These are phyloP conservation scores for Acanthosepion lycidas DNA, from an alignment of 2,888 invertebrate species.

Conservation along the genomic window DNA sequence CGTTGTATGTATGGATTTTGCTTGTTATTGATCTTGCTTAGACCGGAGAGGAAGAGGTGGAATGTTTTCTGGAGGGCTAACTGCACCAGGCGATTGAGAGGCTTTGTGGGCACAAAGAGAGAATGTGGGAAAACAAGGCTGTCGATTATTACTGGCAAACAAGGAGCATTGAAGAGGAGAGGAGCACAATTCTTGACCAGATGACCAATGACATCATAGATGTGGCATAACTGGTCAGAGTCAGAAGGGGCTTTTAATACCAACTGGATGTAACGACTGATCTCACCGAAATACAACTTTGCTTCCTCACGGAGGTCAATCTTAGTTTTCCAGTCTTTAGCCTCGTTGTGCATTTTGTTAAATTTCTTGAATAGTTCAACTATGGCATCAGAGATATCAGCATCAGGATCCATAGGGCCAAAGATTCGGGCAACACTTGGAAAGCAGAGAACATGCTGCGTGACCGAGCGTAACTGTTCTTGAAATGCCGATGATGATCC, in stretches of 20 bases:
- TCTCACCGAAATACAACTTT: conserved; percentile 60
- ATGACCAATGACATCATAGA: conserved; percentile 62
- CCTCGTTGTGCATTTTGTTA: neutral
- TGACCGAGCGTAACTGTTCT: neutral
- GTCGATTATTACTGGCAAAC: conserved; percentile 61
- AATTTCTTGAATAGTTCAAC: conserved; percentile 39
- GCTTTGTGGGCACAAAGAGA: conserved; percentile 63
- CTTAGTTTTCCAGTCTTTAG: conserved; percentile 63
- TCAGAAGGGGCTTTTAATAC: conserved; percentile 56
- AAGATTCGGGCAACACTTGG: neutral
- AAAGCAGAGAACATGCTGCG: neutral
- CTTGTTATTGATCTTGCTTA: conserved; percentile 63
- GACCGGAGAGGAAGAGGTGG: conserved; percentile 68
- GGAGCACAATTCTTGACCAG: conserved; percentile 67
- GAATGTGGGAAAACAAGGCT: conserved; percentile 64
- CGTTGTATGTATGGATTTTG: conserved; percentile 67
- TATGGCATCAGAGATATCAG: neutral
- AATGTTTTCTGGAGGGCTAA: conserved; percentile 60
- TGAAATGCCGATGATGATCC: neutral
- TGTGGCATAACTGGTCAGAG: conserved; percentile 55
- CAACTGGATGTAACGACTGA: conserved; percentile 57
- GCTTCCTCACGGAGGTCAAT: conserved; percentile 60
- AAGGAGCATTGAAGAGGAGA: conserved; percentile 65
- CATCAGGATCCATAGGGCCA: neutral
- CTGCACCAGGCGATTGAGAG: conserved; percentile 59